Evolutionary conservation across 2,888 invertebrate genomes (phyloP), one percentile per base, ranked within the genome.

Genomic region (Chouioia cunea): DNA sequence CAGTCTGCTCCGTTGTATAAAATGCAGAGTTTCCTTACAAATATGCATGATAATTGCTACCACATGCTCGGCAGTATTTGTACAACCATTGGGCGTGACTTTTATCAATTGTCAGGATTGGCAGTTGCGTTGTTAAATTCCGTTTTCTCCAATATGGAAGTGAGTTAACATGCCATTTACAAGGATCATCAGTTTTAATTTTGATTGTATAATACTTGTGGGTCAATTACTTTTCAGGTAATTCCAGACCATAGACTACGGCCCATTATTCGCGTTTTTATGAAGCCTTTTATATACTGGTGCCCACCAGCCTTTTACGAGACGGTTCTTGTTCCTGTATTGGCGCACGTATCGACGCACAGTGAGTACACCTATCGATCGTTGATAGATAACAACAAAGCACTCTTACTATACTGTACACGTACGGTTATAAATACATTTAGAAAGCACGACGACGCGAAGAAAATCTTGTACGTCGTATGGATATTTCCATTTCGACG

Each of bases 201-300:
- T 36, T 12, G 4, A 36, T 36, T 6, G 36, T 36, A 1, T 12
- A 36, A 10, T 36, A 36, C 12, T 10, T 8, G 6, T 12, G 12
- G 6, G 36, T 36, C 10, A 12, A 36, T 36, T 70, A 14, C 36
- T 50, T 65, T 88, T 70, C 86, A 91, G 86, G 88, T 88, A 73
- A 90, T 97, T 82, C 96, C 97, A 48, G 96, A 97, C 86, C 93
- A 94, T 86, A 90, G 95, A 86, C 87, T 97, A 80, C 89, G 95
- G 67, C 92, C 93, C 2, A 90, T 97, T 57, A 92, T 96, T 76
- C 89, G 96, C 57, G 92, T 92, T 47, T 96, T 96, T 82, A 88
- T 97, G 78, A 95, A 94, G 81, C 93, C 95, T 20, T 94, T 95
- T 79, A 90, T 97, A 76, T 91, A 91, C 82, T 92, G 92, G 76